phyloP scores from a whole-genome alignment of 2,797 vertebrate species.

The Tiaroga cobitis region DNA sequence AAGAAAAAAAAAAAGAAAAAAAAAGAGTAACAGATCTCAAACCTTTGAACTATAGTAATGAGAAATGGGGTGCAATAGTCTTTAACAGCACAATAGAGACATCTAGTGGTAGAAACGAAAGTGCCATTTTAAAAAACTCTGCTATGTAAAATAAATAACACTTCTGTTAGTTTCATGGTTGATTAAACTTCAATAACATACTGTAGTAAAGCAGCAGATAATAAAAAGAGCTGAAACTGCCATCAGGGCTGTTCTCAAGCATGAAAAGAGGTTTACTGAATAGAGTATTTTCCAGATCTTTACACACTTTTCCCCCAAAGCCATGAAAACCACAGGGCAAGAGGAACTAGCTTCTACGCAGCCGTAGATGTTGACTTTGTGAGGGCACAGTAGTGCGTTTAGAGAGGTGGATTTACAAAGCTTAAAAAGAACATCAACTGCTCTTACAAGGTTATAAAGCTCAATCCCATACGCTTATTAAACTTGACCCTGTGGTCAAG shows the following conservation, averaged over 20 bases:
- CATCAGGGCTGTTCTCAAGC: conserved; percentile 30
- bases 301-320: conserved; percentile 14
- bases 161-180: conserved; percentile 17
- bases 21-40: background rate
- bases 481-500: background rate
- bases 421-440: conserved; percentile 13
- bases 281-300: conserved; percentile 21
- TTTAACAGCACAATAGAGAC: conserved; percentile 19
- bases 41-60: too few species aligned
- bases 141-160: background rate
- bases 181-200: conserved; percentile 26
- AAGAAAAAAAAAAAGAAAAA: background rate
- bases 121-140: background rate
- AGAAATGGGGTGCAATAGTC: background rate
- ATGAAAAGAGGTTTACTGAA: conserved; percentile 21
- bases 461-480: background rate
- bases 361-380: conserved; percentile 7
- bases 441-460: conserved; percentile 14
- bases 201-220: conserved; percentile 4
- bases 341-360: background rate
- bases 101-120: conserved; percentile 23
- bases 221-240: conserved; percentile 26
- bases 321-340: background rate
- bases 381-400: background rate
- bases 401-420: conserved; percentile 15